These are phyloP conservation scores for Apaloderma vittatum DNA, from an alignment of 2,113 vertebrate genomes.

Conservation along the genomic window DNA sequence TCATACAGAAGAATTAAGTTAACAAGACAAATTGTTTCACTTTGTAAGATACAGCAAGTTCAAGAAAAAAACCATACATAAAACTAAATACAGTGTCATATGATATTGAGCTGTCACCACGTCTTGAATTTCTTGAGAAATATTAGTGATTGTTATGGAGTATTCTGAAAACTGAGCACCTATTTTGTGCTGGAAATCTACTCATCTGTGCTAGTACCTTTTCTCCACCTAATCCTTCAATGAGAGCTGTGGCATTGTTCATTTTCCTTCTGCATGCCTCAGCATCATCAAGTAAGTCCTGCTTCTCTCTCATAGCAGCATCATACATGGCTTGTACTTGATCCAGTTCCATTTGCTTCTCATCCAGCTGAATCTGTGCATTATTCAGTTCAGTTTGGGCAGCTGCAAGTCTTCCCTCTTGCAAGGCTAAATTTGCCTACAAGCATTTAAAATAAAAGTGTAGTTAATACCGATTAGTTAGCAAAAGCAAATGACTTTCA, in stretches of 20 bases:
- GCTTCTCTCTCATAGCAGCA: constrained; percentile 84
- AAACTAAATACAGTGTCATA: neutral
- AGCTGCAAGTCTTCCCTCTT: constrained; percentile 81
- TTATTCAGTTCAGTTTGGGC: constrained; percentile 81
- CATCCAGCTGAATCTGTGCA: constrained; percentile 84
- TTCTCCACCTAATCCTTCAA: constrained; percentile 85
- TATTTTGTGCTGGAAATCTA: neutral
- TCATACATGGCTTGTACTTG: constrained; percentile 85
- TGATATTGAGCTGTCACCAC: neutral
- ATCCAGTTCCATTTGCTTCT: constrained; percentile 84
- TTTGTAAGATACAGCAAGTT: neutral
- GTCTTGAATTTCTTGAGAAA: neutral
- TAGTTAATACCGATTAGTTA: neutral
- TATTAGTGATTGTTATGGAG: accelerated
- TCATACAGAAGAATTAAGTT: neutral
- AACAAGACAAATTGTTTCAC: neutral
- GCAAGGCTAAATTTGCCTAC: constrained; percentile 85
- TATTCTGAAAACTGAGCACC: neutral
- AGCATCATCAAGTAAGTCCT: constrained; percentile 83
- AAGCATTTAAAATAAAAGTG: neutral
- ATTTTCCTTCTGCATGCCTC: constrained; percentile 84
- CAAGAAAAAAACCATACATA: neutral
- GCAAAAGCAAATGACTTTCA: neutral
- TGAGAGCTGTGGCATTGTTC: constrained; percentile 84
- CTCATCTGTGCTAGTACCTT: constrained; percentile 72